Base-by-base conservation (phyloP, 2,888 invertebrate species). In the Morpho deidamia region DNA sequence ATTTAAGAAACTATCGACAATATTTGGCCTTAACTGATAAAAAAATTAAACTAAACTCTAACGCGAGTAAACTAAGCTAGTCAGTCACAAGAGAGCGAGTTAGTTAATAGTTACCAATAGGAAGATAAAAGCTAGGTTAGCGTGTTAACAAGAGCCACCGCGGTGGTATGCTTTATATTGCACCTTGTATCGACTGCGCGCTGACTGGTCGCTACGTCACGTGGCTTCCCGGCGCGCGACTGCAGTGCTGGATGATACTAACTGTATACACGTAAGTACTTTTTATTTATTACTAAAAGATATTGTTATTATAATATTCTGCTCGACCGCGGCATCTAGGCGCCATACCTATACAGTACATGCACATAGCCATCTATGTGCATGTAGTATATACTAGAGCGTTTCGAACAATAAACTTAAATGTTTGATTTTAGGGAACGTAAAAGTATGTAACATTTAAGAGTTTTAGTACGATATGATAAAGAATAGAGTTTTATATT, bases 171-270 rank as follows among this genome's bases (percentile, higher is more conserved):
- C 85, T 87, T 81, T 88, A 83, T 89, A 85, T 86, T 83, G 81
- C 79, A 78, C 81, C 79, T 89, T 86, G 87, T 87, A 83, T 89
- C 89, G 88, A 90, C 89, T 86, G 89, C 87, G 90, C 90, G 90
- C 90, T 88, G 86, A 83, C 82, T 81, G 90, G 90, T 90, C 90
- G 90, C 90, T 90, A 88, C 90, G 88, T 89, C 82, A 84, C 88
- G 90, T 90, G 90, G 90, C 90, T 90, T 86, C 90, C 90, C 88
- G 83, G 90, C 88, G 90, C 89, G 85, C 89, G 83, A 86, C 84
- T 87, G 66, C 88, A 84, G 90, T 90, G 88, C 92, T 92, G 92
- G 92, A 92, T 92, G 92, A 91, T 92, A 91, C 92, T 92, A 92
- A 91, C 91, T 92, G 90, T 91, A 91, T 92, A 90, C 92, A 92